phyloP scores from a whole-genome alignment of 2,797 vertebrate species.

The Erethizon dorsatum region DNA sequence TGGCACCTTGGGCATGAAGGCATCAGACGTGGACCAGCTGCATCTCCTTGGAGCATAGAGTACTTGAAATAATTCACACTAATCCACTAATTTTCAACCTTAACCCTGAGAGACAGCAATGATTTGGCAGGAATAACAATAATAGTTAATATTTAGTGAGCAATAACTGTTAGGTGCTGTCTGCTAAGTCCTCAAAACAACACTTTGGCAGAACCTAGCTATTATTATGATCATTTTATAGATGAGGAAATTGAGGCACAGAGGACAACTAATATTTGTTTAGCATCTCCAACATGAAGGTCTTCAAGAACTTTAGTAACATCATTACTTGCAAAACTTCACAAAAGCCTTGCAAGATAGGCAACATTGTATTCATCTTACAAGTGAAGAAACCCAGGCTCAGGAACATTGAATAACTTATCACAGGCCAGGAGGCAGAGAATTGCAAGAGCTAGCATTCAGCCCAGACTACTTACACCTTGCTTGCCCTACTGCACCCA shows the following conservation, averaged over 20 bases:
- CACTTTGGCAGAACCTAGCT: not conserved
- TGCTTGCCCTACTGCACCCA: not conserved
- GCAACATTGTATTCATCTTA: not conserved
- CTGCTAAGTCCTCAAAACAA: not conserved
- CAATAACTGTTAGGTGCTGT: not conserved
- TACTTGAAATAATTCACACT: conserved; percentile 24
- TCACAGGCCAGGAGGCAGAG: conserved; percentile 33
- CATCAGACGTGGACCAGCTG: not conserved
- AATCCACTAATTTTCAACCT: conserved; percentile 27
- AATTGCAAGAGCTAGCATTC: not conserved
- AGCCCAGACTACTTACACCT: not conserved
- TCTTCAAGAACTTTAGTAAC: conserved; percentile 15
- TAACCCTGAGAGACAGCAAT: conserved; percentile 36
- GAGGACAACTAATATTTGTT: conserved; percentile 1
- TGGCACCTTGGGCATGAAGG: not conserved
- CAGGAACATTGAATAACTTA: not conserved
- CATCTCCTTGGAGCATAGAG: not conserved
- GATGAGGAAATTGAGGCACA: conserved; percentile 21
- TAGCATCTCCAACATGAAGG: not conserved
- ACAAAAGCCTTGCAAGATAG: not conserved
- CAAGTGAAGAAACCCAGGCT: not conserved
- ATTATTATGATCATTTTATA: not conserved
- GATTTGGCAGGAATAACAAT: conserved; percentile 16
- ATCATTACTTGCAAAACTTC: conserved; percentile 7
- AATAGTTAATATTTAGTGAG: conserved; percentile 28